Evolutionary conservation across 2,113 vertebrate species (phyloP), one percentile per base, ranked within the genome.

Genomic region (Anas platyrhynchos): DNA sequence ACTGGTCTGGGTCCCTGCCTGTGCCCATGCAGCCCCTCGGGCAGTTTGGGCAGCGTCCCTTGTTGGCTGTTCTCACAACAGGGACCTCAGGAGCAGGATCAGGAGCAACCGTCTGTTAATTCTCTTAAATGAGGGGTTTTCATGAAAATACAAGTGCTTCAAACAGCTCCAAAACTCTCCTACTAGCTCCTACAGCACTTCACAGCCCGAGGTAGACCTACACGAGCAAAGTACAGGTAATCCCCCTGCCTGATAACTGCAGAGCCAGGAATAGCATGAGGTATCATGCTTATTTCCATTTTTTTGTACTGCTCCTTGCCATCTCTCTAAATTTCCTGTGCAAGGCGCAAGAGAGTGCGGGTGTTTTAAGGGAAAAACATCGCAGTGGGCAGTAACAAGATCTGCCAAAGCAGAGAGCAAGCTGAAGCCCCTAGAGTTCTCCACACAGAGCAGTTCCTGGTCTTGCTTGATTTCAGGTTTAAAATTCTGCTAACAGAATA

Each of bases 401-500:
- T 82, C 38, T 17, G 71, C 50, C 82, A 44, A 84, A 58, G n/a
- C 4, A 4, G 54, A 82, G 34, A 69, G 62, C 52, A 68, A 17
- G 58, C 72, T 84, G 77, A 36, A 89, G 44, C 13, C 58, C 34
- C 36, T 14, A 65, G 41, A 90, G 73, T 48, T 92, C 77, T 71
- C 63, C 50, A 13, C 38, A 54, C 62, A 87, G 63, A 87, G 55
- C 4, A 91, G 81, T 67, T 52, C 71, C 41, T 67, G 83, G 63
- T 94, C 58, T 87, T 76, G 44, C 85, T 94, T 84, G 82, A 95
- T 88, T 63, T 59, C 43, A 75, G 46, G 66, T 96, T 96, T 95
- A 94, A 89, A 94, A 96, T 94, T 90, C 92, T 91, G 54, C 73
- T 71, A 82, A 92, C 83, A 83, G 91, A 94, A 89, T 87, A 80